phyloP scores from a whole-genome alignment of 2,888 invertebrate species.

The Crepidodera aurea region DNA sequence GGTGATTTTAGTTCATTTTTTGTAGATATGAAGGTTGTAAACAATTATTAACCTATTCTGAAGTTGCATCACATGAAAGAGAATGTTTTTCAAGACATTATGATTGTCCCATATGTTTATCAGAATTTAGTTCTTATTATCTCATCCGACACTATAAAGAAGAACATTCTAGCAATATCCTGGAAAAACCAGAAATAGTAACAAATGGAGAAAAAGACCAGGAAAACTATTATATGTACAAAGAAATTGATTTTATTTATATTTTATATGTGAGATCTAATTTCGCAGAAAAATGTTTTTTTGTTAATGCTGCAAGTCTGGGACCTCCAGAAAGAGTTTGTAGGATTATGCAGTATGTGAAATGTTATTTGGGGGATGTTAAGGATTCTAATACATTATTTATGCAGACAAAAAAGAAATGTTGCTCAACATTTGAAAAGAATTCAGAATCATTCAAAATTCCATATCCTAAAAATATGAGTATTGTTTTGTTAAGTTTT shows the following conservation, averaged over 20 bases:
- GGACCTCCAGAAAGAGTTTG: neutral
- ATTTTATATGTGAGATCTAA: neutral
- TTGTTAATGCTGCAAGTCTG: neutral
- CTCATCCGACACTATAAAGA: neutral
- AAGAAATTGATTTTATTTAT: neutral
- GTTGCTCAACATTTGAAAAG: neutral
- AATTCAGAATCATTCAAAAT: neutral
- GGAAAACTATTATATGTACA: neutral
- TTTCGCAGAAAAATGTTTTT: neutral
- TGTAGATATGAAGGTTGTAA: slow-evolving; percentile 12
- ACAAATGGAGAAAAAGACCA: neutral
- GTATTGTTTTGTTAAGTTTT: neutral
- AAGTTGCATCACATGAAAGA: slow-evolving; percentile 2
- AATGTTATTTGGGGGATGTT: neutral
- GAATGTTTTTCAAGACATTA: neutral
- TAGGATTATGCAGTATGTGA: neutral
- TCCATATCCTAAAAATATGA: neutral
- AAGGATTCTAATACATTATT: neutral
- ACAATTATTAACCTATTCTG: neutral
- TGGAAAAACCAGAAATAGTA: neutral
- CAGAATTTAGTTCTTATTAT: neutral
- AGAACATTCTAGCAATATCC: neutral
- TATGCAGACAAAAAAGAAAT: neutral
- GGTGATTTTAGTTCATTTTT: neutral
- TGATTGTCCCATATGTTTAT: neutral